These are phyloP conservation scores for Whitmania pigra DNA, from an alignment of 1,140 invertebrate genomes.

Conservation along the genomic window DNA sequence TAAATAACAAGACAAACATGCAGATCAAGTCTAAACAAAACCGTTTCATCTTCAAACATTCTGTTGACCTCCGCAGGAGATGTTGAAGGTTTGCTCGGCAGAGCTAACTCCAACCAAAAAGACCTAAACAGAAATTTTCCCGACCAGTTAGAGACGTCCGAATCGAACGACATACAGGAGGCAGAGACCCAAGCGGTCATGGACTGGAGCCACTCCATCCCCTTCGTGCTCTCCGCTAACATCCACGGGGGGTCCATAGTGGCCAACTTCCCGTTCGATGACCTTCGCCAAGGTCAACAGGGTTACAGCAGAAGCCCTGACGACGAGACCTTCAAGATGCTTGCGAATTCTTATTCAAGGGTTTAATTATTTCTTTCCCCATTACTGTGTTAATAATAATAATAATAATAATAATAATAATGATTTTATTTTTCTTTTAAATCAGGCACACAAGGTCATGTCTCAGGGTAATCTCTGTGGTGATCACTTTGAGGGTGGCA, in stretches of 20 bases:
- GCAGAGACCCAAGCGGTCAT: constrained; percentile 83
- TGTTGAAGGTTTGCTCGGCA: constrained; percentile 23
- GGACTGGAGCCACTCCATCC: constrained; percentile 68
- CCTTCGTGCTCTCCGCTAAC: constrained; percentile 92
- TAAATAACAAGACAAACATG: too few relatives aligned
- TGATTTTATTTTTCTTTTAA: constrained; percentile 5
- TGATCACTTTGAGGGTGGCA: constrained; percentile 48
- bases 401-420: too few relatives aligned
- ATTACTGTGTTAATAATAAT: too few relatives aligned
- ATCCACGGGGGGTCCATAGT: constrained; percentile 83
- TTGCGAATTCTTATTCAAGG: constrained; percentile 20
- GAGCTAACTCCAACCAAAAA: constrained; percentile 65
- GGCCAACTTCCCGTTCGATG: constrained; percentile 79
- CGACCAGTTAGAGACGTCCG: constrained; percentile 3
- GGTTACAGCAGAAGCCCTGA: constrained; percentile 66
- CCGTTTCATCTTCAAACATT: neutral
- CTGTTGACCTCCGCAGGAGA: constrained; percentile 19
- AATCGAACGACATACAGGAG: constrained; percentile 21
- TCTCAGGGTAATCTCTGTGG: constrained; percentile 36
- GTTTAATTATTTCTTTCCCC: neutral
- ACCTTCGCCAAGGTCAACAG: constrained; percentile 45
- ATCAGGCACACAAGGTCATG: constrained; percentile 38
- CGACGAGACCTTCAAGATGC: constrained; percentile 75
- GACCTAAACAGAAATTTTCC: constrained; percentile 90
- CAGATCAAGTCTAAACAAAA: too few relatives aligned